Percentiles rank a stretch among this genome's conserved stretches.
Conservation (phyloP, 2,113 vertebrate species). For the Zingel zingel region DNA sequence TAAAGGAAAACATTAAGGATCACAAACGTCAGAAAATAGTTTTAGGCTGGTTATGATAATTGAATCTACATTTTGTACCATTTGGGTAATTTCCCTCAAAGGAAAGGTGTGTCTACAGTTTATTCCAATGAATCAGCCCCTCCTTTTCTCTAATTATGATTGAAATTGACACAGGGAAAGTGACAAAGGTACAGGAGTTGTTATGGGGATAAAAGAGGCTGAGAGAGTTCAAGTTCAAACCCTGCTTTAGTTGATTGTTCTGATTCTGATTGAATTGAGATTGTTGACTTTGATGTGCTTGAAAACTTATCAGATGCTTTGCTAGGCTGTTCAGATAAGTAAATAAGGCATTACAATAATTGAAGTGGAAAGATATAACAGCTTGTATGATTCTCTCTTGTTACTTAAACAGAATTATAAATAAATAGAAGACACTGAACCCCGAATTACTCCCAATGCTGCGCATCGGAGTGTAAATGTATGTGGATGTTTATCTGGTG, state of each 20-base stretch:
- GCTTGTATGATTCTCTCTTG: no score
- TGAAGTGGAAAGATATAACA: neutral
- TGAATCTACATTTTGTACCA: neutral
- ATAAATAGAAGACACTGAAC: no score
- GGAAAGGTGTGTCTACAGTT: neutral
- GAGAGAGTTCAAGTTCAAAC: neutral
- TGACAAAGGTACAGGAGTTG: neutral
- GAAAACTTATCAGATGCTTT: neutral
- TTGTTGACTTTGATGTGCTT: no score
- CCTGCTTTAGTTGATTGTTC: neutral
- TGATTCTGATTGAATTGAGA: no score
- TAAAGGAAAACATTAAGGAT: no score
- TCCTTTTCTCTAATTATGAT: neutral
- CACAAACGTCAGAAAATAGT: neutral
- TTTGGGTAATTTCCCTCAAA: no score
- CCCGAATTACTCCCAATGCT: no score
- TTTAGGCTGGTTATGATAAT: neutral
- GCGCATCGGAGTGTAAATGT: no score
- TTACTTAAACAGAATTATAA: no score
- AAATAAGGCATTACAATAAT: neutral
- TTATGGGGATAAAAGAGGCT: neutral
- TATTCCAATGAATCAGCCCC: neutral
- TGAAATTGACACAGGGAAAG: neutral
- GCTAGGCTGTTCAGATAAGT: neutral
- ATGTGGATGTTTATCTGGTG: no score